Evolutionary conservation across 2,888 invertebrate genomes (phyloP).

Genomic region (Aphidius colemani): DNA sequence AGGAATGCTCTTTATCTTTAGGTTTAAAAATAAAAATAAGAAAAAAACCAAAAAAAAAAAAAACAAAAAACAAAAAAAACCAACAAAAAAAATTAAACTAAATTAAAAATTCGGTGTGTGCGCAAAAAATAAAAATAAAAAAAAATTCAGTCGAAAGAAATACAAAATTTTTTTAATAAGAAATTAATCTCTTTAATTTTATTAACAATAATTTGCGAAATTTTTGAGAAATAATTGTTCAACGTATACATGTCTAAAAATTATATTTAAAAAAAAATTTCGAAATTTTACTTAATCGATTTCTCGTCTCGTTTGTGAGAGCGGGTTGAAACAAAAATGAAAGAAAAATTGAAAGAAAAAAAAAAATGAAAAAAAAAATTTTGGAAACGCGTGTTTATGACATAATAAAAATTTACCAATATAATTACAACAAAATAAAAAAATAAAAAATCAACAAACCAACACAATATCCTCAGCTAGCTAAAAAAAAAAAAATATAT

Average conservation of each 20-base stretch:
- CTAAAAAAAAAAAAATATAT: slow-evolving; percentile 36
- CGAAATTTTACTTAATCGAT: slow-evolving; percentile 1
- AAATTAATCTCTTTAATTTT: slow-evolving; percentile 12
- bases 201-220: slow-evolving; percentile 12
- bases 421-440: neutral
- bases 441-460: neutral
- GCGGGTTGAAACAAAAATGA: slow-evolving; percentile 10
- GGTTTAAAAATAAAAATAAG: slow-evolving; percentile 18
- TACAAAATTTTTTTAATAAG: slow-evolving; percentile 9
- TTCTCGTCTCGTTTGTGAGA: slow-evolving; percentile 17
- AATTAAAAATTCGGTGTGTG: slow-evolving; percentile 28
- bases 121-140: slow-evolving; percentile 26
- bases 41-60: slow-evolving; percentile 9
- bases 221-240: slow-evolving; percentile 36
- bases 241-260: slow-evolving; percentile 33
- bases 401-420: slow-evolving; percentile 5
- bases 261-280: slow-evolving; percentile 21
- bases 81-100: neutral
- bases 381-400: slow-evolving; percentile 14
- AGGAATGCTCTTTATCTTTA: slow-evolving; percentile 52
- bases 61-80: slow-evolving; percentile 12
- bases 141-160: slow-evolving; percentile 19
- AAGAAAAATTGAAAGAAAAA: slow-evolving; percentile 17
- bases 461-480: slow-evolving; percentile 32
- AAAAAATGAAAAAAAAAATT: slow-evolving; percentile 11